Base-by-base conservation (phyloP, 1,140 invertebrate species). In the Pemphigus obesinymphae region DNA sequence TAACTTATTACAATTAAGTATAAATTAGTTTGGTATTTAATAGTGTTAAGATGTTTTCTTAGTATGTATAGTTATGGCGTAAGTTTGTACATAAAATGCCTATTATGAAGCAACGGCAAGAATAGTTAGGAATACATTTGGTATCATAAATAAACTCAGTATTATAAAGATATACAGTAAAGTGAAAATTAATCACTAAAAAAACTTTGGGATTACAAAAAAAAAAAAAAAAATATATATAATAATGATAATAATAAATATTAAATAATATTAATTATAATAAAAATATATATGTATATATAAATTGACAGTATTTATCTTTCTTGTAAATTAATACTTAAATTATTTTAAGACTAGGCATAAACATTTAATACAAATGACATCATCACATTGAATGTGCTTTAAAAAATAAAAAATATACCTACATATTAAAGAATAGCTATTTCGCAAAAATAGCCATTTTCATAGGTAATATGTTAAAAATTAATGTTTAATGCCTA, bases 181-280 rank as follows among this genome's bases (percentile, higher is more conserved):
- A 23, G 13, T 23, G 68, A 45, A 26, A 70, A 17, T 70, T 29
- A 5, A 45, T 15, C 13, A 45, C 40, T 43, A 68, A 70, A 70
- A 68, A 70, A 70, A 45, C 40, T 66, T 66, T 45, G 68, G 68
- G 40, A 45, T 70, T 70, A 70, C 13, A 72, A 48, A 45, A 45
- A 72, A 72, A 70, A 72, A 48, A 29, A 58, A 58, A 15, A 48
- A 73, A n/a, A n/a, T n/a, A n/a, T n/a, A n/a, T n/a, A n/a, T n/a
- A n/a, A n/a, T n/a, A n/a, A n/a, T n/a, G n/a, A n/a, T n/a, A n/a
- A n/a, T n/a, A n/a, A n/a, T n/a, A n/a, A n/a, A n/a, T n/a, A n/a
- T n/a, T n/a, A n/a, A n/a, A n/a, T n/a, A n/a, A n/a, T n/a, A n/a
- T n/a, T n/a, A n/a, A 73, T 20, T 29, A 70, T 73, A 73, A 73